Percentiles rank a stretch among this genome's conserved stretches.
phyloP scores from a whole-genome alignment of 1,140 invertebrate species.

The Periplaneta americana region DNA sequence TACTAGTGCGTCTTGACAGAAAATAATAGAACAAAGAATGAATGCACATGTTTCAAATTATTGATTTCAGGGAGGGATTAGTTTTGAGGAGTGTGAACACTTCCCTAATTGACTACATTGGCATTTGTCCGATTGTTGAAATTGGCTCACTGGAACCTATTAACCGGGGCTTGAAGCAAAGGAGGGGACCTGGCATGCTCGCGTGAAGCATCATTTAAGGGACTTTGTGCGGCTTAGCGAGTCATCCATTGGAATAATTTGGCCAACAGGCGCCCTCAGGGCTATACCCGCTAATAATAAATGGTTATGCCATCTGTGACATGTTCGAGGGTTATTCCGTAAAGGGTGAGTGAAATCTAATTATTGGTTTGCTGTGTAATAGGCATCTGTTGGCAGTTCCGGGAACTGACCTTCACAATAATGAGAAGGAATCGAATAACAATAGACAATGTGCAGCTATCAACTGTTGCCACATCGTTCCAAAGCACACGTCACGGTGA shows the following conservation, averaged over 20 bases:
- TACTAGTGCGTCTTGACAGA: no score
- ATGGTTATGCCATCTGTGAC: not conserved
- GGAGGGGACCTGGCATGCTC: no score
- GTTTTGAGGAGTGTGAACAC: not conserved
- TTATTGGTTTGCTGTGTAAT: not conserved
- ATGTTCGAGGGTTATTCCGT: not conserved
- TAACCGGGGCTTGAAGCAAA: not conserved
- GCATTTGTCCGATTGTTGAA: not conserved
- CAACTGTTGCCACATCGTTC: not conserved
- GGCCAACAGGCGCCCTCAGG: not conserved
- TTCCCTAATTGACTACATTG: no score
- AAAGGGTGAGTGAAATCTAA: not conserved
- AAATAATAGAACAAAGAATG: no score
- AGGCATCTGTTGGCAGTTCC: not conserved
- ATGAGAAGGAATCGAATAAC: not conserved
- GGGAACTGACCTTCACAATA: not conserved
- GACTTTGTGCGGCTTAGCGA: not conserved
- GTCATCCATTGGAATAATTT: not conserved
- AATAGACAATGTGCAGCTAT: not conserved
- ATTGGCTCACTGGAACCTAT: not conserved
- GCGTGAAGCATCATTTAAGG: not conserved
- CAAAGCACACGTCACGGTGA: not conserved
- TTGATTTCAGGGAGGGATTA: not conserved
- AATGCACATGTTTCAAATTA: not conserved
- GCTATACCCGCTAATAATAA: not conserved